These are phyloP conservation scores for Contarinia nasturtii DNA, from an alignment of 1,140 invertebrate species.

Conservation along the genomic window DNA sequence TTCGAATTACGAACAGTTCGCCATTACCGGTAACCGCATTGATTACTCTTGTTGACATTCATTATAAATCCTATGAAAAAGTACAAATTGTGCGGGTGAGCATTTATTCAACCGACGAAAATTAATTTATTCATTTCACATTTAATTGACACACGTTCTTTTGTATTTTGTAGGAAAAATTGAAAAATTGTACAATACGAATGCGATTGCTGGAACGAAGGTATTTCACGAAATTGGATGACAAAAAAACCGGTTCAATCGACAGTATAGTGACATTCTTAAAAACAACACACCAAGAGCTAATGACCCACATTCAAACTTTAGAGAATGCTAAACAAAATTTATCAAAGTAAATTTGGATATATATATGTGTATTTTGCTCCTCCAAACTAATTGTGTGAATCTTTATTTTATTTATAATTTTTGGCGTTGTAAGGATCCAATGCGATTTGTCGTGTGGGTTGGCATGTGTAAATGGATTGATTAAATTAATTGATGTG, in stretches of 20 bases:
- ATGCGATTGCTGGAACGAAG: slow-evolving; percentile 18
- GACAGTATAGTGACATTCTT: slow-evolving; percentile 20
- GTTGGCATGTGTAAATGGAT: slow-evolving; percentile 15
- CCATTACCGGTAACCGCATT: slow-evolving; percentile 16
- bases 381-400: too few relatives aligned
- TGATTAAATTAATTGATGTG: slow-evolving; percentile 16
- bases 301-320: neutral
- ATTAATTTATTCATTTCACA: neutral
- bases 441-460: slow-evolving; percentile 19
- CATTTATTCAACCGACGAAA: neutral
- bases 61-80: slow-evolving; percentile 17
- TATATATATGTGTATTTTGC: too few relatives aligned
- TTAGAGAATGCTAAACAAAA: neutral
- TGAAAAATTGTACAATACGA: slow-evolving; percentile 10
- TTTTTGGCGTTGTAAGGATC: slow-evolving; percentile 10
- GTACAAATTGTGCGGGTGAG: slow-evolving; percentile 17
- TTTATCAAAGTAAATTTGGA: neutral
- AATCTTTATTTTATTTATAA: too few relatives aligned
- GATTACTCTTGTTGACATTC: slow-evolving; percentile 14
- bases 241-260: slow-evolving; percentile 12
- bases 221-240: slow-evolving; percentile 17
- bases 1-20: slow-evolving; percentile 5
- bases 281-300: slow-evolving; percentile 14
- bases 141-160: too few relatives aligned
- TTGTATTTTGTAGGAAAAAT: neutral